These are phyloP conservation scores for Corythornis madagascariensis DNA, from an alignment of 2,113 vertebrate species.

Conservation along the genomic window DNA sequence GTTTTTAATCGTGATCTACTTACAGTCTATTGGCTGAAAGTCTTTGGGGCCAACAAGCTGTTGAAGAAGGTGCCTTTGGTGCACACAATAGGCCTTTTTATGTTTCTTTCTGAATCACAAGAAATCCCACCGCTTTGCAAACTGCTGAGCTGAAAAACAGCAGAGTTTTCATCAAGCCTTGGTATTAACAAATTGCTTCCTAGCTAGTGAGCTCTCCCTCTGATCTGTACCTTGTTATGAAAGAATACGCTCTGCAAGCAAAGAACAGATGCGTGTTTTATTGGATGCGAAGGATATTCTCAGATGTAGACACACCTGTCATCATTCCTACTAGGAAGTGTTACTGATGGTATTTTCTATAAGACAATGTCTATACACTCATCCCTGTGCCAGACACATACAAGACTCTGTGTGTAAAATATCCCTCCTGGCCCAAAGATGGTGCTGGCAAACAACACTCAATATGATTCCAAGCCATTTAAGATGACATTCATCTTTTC, in stretches of 20 bases:
- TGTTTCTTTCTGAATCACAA: not conserved
- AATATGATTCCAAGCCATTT: not conserved
- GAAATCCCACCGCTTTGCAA: slow-evolving; percentile 11
- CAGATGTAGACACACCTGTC: not conserved
- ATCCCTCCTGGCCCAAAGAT: not conserved
- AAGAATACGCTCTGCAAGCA: not conserved
- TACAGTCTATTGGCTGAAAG: not conserved
- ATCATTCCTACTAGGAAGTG: not conserved
- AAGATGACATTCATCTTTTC: not conserved
- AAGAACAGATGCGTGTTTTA: not conserved
- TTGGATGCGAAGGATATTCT: not conserved
- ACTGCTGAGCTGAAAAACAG: not conserved
- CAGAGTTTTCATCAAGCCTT: not conserved
- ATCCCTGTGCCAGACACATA: not conserved
- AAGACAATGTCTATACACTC: not conserved
- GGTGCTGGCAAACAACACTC: not conserved
- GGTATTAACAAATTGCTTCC: not conserved
- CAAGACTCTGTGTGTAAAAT: not conserved
- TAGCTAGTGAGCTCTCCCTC: not conserved
- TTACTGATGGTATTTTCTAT: not conserved
- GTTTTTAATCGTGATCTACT: not conserved
- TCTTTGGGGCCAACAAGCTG: not conserved
- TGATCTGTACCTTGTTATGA: not conserved
- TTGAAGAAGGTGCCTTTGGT: not conserved
- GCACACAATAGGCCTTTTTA: not conserved